Base-by-base conservation (phyloP, 2,113 vertebrate species). In the Oostethus manadensis region DNA sequence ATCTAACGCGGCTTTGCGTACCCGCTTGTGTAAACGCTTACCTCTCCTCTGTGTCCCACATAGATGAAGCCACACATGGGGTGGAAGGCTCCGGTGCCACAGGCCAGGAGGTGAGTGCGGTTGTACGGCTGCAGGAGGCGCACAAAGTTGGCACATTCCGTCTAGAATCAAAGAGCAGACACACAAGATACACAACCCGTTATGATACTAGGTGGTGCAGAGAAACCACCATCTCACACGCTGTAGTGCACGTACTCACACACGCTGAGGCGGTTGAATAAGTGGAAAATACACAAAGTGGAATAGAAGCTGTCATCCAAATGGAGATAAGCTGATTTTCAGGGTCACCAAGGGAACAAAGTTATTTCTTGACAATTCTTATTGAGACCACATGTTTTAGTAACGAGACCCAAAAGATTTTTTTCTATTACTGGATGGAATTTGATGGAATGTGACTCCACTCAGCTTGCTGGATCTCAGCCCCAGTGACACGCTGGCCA, bases 101-200 rank as follows among this genome's bases (percentile, higher is more conserved):
- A 98, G 15, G 90, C 91, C 89, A 96, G 86, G 71, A 98, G 64
- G 74, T 98, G 96, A 0, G 94, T 98, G 48, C 94, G 89, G 84
- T 98, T 98, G 87, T 92, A 91, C 14, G 94, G 93, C 38, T 95
- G 92, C 72, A 98, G 91, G 61, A 95, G 87, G 0, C 95, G 90
- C 18, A 98, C 56, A 1, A 93, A 98, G 88, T 98, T 98, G 84
- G 93, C 92, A 4, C 96, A 98, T 62, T 97, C 96, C 0, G 73
- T 92, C 95, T 97, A 80, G 14, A 42, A 42, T 14, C 0, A 69
- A 67, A 70, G 62, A 38, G 77, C 23, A 78, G 22, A 70, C 2
- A 66, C 35, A 64, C 18, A 48, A 1, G n/a, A n/a, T n/a, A n/a
- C n/a, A n/a, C n/a, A n/a, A n/a, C n/a, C 74, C 10, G 67, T 23